Base-by-base conservation (phyloP, 2,888 invertebrate genomes). In the Pecten maximus region DNA sequence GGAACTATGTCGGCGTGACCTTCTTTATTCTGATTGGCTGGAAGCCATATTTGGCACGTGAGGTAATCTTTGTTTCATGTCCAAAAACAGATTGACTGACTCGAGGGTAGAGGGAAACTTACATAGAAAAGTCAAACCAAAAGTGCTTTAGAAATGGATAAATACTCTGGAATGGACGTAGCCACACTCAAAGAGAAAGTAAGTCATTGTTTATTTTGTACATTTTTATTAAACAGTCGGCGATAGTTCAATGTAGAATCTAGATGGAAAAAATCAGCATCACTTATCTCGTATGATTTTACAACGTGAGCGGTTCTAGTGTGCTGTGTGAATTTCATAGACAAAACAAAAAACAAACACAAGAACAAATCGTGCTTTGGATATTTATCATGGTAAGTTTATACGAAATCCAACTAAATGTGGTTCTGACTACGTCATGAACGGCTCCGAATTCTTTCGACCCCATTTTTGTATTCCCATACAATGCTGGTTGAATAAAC, bases 1-100 rank as follows among this genome's bases (percentile, higher is more conserved):
- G 28, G 74, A 74, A 74, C 74, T 74, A 16, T 74, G 74, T 74
- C 74, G 35, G 74, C 74, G 35, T 74, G 74, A 74, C 74, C 74
- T 74, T 74, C 74, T 74, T 74, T 28, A 35, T 74, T 35, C 74
- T 74, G 74, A 74, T 74, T 74, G 74, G 74, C 74, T 35, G 74
- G 35, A 74, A 28, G 74, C 74, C 74, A 74, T 74, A 19, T 74
- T 74, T 74, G 74, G 74, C 74, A 35, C 74, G 74, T 74, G 74
- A 74, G 23, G 74, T 74, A 74, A 74, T 74, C 8, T 74, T 74
- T 35, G 74, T 74, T 28, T 74, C 74, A 35, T 28, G 23, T 74
- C 74, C 74, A 74, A 74, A 44, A 74, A 35, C 74, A 28, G 74
- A 35, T 35, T 35, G 28, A 35, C 35, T 74, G 60, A 23, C 12